Evolutionary conservation across 1,140 invertebrate genomes (phyloP), one percentile per base, ranked within the genome.

Genomic region (Microplitis mediator): DNA sequence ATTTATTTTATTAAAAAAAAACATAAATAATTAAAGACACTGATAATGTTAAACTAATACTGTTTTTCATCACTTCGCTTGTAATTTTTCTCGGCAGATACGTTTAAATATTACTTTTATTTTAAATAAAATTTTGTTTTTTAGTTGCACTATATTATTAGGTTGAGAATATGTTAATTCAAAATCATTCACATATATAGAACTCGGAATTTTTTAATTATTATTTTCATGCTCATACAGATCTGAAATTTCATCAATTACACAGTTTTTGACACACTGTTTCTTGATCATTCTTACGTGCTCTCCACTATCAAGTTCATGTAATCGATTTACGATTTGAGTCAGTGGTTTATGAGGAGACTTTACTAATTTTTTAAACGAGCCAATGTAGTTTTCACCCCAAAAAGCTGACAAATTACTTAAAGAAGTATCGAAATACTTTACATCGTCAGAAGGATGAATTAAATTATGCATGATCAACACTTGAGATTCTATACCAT

Each of bases 401-500:
- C 65, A 74, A 51, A 76, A 78, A 13, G 77, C 69, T 16, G 75
- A 76, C 61, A 69, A 56, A 13, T 23, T 39, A 11, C 39, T 71
- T 3, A 78, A 23, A 1, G 71, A 69, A n/a, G 58, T n/a, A 64
- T 64, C 0, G 34, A 75, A 66, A 58, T 76, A 11, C 35, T 54
- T 23, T 3, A 75, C 75, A 52, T 78, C 74, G 62, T 78, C 75
- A 23, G 74, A 16, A 51, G 75, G 9, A 50, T 76, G 72, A 31
- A 78, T 71, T 3, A 76, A 34, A 74, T 75, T 76, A 58, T 78
- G 76, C 35, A 78, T 73, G 45, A 72, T 76, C 31, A 78, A 52
- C 5, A 69, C 62, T 61, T 75, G 77, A 8, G 65, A 72, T 51
- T 64, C 66, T 14, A 2, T 11, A 16, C 75, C 74, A 69, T 76